Evolutionary conservation across 2,797 vertebrate genomes (phyloP), one percentile per base, ranked within the genome.

Genomic region (Aphelocoma californica): DNA sequence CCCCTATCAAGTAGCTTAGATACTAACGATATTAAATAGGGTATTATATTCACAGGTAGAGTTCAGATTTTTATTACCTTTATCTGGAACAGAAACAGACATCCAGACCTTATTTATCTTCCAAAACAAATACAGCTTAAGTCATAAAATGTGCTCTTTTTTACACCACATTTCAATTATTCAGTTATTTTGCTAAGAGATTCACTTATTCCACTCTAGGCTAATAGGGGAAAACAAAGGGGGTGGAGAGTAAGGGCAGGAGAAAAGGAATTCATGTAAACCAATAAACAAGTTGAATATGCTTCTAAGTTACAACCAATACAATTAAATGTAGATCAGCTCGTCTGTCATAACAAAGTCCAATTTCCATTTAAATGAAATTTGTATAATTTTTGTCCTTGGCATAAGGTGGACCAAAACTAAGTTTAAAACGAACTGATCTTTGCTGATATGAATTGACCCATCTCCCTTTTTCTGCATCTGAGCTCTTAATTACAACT

Each of bases 91-190:
- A 87, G 42, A 92, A 92, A 66, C 14, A 82, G 28, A 64, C 10
- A 65, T 16, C 2, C 18, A 88, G 32, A 83, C 14, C 18, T 86
- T 19, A 47, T 77, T 90, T 73, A 38, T 65, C 51, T 81, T 86
- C 78, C 66, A 81, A 92, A 96, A 54, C 16, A 87, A 94, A 88
- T 67, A 67, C 13, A 56, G 25, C 14, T 83, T 92, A 79, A 84
- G 21, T 81, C 57, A 28, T 57, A 70, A 90, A 34, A 88, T 66
- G 31, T 74, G 18, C 2, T 79, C 9, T 28, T 65, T 71, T 73
- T 67, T 18, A 81, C n/a, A 17, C 6, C 17, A 58, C 40, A 89
- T 89, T 86, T 89, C 48, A 67, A 25, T 67, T 88, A 57, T 70
- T 91, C 64, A 36, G 31, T 38, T 86, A 61, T 75, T 86, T 93